Base-by-base conservation (phyloP, 2,113 vertebrate genomes). In the Nothocercus julius region DNA sequence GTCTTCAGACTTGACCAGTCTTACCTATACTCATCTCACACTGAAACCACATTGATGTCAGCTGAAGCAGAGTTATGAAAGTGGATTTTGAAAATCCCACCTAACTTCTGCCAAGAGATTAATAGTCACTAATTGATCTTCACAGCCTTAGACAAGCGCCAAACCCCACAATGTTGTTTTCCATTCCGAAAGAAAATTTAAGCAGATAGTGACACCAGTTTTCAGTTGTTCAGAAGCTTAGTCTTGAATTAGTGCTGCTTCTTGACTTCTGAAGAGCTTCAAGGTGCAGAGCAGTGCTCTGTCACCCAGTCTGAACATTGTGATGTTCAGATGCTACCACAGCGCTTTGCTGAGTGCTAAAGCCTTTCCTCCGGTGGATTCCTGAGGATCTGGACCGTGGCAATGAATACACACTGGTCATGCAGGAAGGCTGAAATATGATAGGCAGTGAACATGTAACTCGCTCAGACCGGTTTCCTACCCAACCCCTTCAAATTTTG, bases 251-350 rank as follows among this genome's bases (percentile, higher is more conserved):
- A 18, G 4, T n/a, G 7, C 16, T 84, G 27, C 10, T 40, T 84
- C 27, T 56, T 78, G 19, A 1, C 0, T 67, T 51, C 44, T n/a
- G 34, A 76, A 54, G 34, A 38, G 2, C 17, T 38, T 21, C 21
- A 13, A 4, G 11, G 61, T 36, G 69, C 3, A 7, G 40, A 27
- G 34, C n/a, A 54, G 47, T 38, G 40, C 45, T 84, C 47, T 40
- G 56, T 11, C n/a, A 59, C 4, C 53, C 28, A 4, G 49, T 49
- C 8, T 49, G 49, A 49, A 49, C 54, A 14, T 19, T 64, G 13
- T 0, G 1, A 17, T 24, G 16, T 20, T 73, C 18, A n/a, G 19
- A 7, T 66, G 36, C 32, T n/a, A 22, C 44, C 6, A 7, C 7
- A 21, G 18, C 27, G 17, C 47, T 81, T 38, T 36, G 9, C 0